A percentile compares a stretch with the other conserved stretches of the same genome.
phyloP scores from a whole-genome alignment of 2,888 invertebrate species.

The Folsomia candida region DNA sequence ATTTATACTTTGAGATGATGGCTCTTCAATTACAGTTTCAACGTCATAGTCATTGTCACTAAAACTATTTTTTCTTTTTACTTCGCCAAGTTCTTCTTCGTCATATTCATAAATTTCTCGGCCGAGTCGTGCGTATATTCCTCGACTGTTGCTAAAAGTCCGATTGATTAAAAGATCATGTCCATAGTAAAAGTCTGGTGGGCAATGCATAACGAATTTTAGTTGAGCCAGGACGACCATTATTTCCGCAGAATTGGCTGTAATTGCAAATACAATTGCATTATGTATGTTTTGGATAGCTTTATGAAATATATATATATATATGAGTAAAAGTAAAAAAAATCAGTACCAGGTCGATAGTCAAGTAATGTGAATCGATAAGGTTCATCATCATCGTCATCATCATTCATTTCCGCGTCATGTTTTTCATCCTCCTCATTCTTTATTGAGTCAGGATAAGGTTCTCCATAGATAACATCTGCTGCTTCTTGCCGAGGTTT shows the following conservation, averaged over 20 bases:
- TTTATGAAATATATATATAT: too few species aligned
- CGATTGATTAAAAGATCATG: not conserved
- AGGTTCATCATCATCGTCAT: not conserved
- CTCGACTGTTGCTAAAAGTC: not conserved
- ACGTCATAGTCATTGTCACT: too few species aligned
- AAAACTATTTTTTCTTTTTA: not conserved
- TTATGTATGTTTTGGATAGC: too few species aligned
- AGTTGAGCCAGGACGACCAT: conserved; percentile 1
- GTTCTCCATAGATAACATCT: not conserved
- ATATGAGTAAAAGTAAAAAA: too few species aligned
- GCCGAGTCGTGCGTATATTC: conserved; percentile 3
- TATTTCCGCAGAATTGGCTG: not conserved
- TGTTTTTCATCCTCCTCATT: too few species aligned
- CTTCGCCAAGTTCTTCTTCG: not conserved
- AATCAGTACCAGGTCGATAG: not conserved
- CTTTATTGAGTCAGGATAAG: too few species aligned
- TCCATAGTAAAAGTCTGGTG: conserved; percentile 6
- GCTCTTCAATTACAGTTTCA: too few species aligned
- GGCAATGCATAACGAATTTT: conserved; percentile 2
- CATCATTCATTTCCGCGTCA: not conserved
- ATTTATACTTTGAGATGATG: not conserved
- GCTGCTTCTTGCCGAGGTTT: not conserved
- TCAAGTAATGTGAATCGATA: not conserved
- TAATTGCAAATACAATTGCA: not conserved
- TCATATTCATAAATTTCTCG: not conserved